Conservation (phyloP, 92 coral and sea anemone species). For the Heliopora coerulea region DNA sequence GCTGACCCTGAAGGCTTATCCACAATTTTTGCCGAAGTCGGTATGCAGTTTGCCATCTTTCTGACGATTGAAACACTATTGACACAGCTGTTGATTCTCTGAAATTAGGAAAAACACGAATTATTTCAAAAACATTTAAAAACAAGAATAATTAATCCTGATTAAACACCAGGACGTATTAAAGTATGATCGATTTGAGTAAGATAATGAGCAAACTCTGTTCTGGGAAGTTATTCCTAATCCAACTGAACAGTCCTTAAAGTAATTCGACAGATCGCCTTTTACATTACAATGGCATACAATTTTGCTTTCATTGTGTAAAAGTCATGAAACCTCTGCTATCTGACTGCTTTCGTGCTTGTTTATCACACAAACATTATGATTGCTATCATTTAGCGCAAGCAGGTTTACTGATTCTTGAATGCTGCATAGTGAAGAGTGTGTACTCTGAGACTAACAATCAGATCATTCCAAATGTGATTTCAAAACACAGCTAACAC, state of each 20-base stretch:
- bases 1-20: not conserved
- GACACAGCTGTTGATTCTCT: not conserved
- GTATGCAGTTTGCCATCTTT: not conserved
- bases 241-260: not conserved
- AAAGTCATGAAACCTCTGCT: no score
- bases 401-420: no score
- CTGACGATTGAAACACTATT: not conserved
- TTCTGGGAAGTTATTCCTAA: not conserved
- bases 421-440: no score
- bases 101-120: slow-evolving; percentile 1
- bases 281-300: no score
- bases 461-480: not conserved
- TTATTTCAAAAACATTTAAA: not conserved
- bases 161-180: not conserved
- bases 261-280: not conserved
- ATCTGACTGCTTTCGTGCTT: no score
- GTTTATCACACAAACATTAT: no score
- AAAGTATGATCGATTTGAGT: not conserved
- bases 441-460: no score
- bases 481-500: not conserved
- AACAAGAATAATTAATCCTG: not conserved
- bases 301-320: no score
- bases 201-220: not conserved
- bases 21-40: not conserved
- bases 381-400: no score